Evolutionary conservation across 2,888 invertebrate genomes (phyloP).

Genomic region (Toxonevra muliebris): DNA sequence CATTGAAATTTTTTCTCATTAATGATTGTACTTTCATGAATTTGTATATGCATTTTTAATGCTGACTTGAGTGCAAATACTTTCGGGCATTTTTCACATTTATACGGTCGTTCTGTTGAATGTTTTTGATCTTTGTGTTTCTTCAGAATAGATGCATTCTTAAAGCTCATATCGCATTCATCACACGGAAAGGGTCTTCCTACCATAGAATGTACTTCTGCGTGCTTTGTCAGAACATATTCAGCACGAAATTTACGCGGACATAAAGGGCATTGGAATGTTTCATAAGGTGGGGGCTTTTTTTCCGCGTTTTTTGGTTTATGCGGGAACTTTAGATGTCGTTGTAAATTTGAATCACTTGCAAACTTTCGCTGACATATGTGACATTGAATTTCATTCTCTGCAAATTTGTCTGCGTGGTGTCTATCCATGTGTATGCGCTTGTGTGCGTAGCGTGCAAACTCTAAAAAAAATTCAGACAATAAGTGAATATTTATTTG

Average conservation of each 20-base stretch:
- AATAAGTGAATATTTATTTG: too few species aligned
- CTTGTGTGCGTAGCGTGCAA: conserved; percentile 16
- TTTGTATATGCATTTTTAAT: conserved; percentile 17
- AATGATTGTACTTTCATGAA: conserved; percentile 17
- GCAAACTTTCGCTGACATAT: conserved; percentile 20
- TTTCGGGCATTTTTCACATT: conserved; percentile 12
- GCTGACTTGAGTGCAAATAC: conserved; percentile 16
- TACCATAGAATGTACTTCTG: conserved; percentile 8
- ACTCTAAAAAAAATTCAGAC: conserved; percentile 13
- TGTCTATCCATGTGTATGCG: conserved; percentile 13
- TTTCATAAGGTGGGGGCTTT: conserved; percentile 6
- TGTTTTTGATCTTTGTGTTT: conserved; percentile 19
- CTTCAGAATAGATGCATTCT: conserved; percentile 18
- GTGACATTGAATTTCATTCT: conserved; percentile 9
- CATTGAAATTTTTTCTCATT: conserved; percentile 20
- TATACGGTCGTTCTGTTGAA: conserved; percentile 14
- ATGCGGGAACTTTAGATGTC: conserved; percentile 17
- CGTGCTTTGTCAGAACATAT: conserved; percentile 20
- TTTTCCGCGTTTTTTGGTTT: background rate
- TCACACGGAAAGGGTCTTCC: conserved; percentile 23
- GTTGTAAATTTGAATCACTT: conserved; percentile 10
- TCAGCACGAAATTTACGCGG: conserved; percentile 25
- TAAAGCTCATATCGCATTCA: conserved; percentile 23
- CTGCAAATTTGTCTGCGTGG: conserved; percentile 12
- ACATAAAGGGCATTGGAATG: conserved; percentile 21